Evolutionary conservation across 1,140 invertebrate species (phyloP), one percentile per base, ranked within the genome.

Genomic region (Papilio polyxenes): DNA sequence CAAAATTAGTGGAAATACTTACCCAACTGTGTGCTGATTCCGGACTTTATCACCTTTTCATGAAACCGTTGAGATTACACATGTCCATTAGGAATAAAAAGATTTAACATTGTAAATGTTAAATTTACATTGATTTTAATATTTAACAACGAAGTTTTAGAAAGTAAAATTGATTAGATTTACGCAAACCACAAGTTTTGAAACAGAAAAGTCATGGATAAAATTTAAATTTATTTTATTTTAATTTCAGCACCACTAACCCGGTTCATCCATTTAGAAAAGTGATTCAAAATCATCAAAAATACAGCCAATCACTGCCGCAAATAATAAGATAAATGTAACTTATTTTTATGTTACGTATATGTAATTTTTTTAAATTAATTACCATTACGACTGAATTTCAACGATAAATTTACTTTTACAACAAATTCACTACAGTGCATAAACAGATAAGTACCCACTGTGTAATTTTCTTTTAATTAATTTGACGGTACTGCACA

Each of bases 241-340:
- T 56, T 82, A 75, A 53, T 62, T 91, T 59, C 87, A 92, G 91
- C 77, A 88, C 88, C 77, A 88, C 88, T 17, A 91, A 92, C 82
- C 91, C 91, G 0, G 85, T 92, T 59, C 91, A 92, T 88, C 91
- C 91, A 5, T 93, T 93, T 74, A 88, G 77, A 86, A 89, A 85
- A 82, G 31, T 85, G 7, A 85, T 90, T 23, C 85, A 91, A 37
- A 82, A 77, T n/a, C 78, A 86, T 81, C 10, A 69, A 72, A 84
- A 81, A 82, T 65, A 72, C 75, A 37, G 15, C 20, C 51, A 65
- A 51, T 72, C 77, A 77, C 74, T 75, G 10, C 40, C 74, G n/a
- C 74, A 49, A n/a, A 75, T 48, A 31, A 31, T 23, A 44, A 72
- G 13, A 7, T 37, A 72, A 37, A 72, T 17, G 23, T 31, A 13